phyloP scores from a whole-genome alignment of 2,888 invertebrate species.

The Aphodius granarius region DNA sequence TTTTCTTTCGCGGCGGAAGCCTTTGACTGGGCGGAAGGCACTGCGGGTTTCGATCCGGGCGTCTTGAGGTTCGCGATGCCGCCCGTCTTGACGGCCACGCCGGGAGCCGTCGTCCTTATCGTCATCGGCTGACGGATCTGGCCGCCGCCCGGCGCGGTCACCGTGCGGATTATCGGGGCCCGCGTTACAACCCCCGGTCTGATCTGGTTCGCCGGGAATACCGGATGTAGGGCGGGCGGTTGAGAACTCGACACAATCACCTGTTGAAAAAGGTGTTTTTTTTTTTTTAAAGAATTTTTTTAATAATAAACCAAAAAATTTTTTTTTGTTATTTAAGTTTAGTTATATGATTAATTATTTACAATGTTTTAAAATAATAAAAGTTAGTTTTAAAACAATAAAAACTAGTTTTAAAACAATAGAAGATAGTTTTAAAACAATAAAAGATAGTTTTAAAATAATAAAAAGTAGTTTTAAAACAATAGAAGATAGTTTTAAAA shows the following conservation, averaged over 20 bases:
- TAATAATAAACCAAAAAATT: too few species aligned
- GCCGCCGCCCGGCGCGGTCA: slow-evolving; percentile 37
- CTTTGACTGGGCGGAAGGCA: slow-evolving; percentile 57
- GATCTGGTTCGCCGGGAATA: slow-evolving; percentile 42
- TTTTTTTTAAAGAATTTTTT: not conserved
- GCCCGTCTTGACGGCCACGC: slow-evolving; percentile 47
- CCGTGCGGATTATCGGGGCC: slow-evolving; percentile 41
- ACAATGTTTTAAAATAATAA: too few species aligned
- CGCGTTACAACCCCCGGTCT: slow-evolving; percentile 41
- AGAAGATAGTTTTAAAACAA: too few species aligned
- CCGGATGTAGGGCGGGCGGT: slow-evolving; percentile 54
- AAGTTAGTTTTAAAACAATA: too few species aligned
- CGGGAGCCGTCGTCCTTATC: slow-evolving; percentile 48
- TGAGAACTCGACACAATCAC: slow-evolving; percentile 52
- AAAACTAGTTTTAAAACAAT: too few species aligned
- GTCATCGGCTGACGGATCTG: slow-evolving; percentile 43
- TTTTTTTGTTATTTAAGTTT: too few species aligned
- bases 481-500: too few species aligned
- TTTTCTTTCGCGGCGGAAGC: slow-evolving; percentile 73
- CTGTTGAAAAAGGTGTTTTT: slow-evolving; percentile 31
- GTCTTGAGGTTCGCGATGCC: slow-evolving; percentile 50
- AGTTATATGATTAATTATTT: too few species aligned
- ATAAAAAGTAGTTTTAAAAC: too few species aligned
- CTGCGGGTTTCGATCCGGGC: slow-evolving; percentile 58
- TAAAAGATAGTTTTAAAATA: too few species aligned